Evolutionary conservation across 1,140 invertebrate species (phyloP), one percentile per base, ranked within the genome.

Genomic region (Zeugodacus cucurbitae): DNA sequence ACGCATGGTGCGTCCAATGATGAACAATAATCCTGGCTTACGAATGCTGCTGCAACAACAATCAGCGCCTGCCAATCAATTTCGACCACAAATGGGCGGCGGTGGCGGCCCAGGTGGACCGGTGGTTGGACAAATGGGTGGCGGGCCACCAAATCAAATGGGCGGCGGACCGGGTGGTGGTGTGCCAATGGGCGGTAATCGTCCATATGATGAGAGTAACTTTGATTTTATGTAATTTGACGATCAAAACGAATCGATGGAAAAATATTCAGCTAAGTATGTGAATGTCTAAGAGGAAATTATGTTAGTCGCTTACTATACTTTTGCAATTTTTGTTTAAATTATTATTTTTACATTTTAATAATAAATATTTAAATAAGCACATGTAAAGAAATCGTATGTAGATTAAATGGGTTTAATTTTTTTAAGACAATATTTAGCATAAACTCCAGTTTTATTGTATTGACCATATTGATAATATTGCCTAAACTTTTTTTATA

Each of bases 31-130:
- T 93, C 94, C 96, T n/a, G 96, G 96, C n/a, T 92, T 96, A 37
- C 93, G 96, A 37, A 95, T 96, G 93, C 93, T 96, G 32, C 94
- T 96, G 4, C 96, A 96, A 92, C 96, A 96, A 92, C 96, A 96
- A 93, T 89, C 90, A 8, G 90, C 91, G 10, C 90, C 92, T 5
- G 90, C 91, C 70, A 92, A 92, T 89, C 92, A 93, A 88, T 93
- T 93, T 62, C 91, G 91, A 0, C 92, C 91, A 2, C 92, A 93
- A 88, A 92, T 93, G 91, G 88, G 89, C 37, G 88, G 78, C 6
- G 89, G 86, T 41, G 64, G 64, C 20, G 88, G 78, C 2, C 87
- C 62, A 54, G 64, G 48, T 14, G 87, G 58, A 59, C 70, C 48
- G 34, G 74, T 54, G 4, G 86, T 86, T 37, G 86, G 41, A 0